Conservation (phyloP, 1,140 invertebrate genomes). For the Formica exsecta region DNA sequence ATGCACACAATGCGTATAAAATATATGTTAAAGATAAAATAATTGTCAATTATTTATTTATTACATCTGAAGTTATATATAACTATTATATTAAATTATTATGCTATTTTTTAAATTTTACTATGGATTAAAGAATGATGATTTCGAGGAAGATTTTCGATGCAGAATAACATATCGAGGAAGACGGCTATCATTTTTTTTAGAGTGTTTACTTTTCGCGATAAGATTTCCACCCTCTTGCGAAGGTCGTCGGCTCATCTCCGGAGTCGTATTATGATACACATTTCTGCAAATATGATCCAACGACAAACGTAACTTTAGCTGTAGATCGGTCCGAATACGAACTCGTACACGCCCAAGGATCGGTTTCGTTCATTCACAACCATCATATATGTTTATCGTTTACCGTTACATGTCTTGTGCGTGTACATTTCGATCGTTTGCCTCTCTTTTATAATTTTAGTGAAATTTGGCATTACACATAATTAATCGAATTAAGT, state of each 20-base stretch:
- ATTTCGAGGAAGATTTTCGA: background rate
- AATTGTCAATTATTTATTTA: background rate
- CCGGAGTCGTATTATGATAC: slow-evolving; percentile 66
- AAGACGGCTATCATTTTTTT: background rate
- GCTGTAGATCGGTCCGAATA: slow-evolving; percentile 62
- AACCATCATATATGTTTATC: slow-evolving; percentile 27
- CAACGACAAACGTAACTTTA: slow-evolving; percentile 67
- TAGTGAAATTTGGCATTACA: too few relatives aligned
- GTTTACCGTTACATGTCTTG: slow-evolving; percentile 29
- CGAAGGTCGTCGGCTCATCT: slow-evolving; percentile 61
- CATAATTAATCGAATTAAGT: background rate
- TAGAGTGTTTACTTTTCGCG: slow-evolving; percentile 19
- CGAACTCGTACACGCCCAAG: slow-evolving; percentile 52
- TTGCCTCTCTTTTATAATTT: background rate
- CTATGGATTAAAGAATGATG: background rate
- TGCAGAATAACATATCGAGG: too few relatives aligned
- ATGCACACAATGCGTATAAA: background rate
- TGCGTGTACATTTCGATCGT: slow-evolving; percentile 18
- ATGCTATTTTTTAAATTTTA: background rate
- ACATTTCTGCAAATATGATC: slow-evolving; percentile 68
- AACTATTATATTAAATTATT: background rate
- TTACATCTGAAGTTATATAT: background rate
- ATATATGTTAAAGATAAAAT: background rate
- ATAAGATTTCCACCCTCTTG: slow-evolving; percentile 47
- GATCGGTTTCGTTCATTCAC: slow-evolving; percentile 68